Evolutionary conservation across 2,888 invertebrate genomes (phyloP).

Genomic region (Trypoxylon attenuatum): DNA sequence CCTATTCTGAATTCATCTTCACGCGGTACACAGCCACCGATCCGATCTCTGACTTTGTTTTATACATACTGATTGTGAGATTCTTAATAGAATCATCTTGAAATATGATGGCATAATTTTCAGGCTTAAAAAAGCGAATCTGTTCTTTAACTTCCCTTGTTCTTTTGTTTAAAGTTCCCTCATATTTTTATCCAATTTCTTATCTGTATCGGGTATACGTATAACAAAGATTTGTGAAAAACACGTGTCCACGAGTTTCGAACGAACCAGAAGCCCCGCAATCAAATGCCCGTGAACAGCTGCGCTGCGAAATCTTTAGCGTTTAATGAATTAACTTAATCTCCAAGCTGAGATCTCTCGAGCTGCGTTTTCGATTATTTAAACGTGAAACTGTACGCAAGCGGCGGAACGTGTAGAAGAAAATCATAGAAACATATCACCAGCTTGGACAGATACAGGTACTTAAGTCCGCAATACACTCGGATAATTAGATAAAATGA

Average conservation of each 20-base stretch:
- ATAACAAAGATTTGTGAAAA: not conserved
- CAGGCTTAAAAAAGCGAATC: too few species aligned
- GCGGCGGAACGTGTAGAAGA: slow-evolving; percentile 13
- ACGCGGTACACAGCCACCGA: slow-evolving; percentile 38
- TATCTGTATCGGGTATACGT: not conserved
- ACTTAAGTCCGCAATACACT: slow-evolving; percentile 23
- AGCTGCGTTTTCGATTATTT: slow-evolving; percentile 36
- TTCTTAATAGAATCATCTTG: too few species aligned
- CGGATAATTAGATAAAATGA: slow-evolving; percentile 44
- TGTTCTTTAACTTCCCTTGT: too few species aligned
- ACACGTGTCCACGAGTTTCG: not conserved
- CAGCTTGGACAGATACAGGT: slow-evolving; percentile 23
- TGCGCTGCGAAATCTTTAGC: slow-evolving; percentile 20
- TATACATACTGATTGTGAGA: slow-evolving; percentile 10
- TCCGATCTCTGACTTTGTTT: slow-evolving; percentile 11
- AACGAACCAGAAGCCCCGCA: not conserved
- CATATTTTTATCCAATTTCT: too few species aligned
- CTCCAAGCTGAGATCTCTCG: slow-evolving; percentile 6
- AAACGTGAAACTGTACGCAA: slow-evolving; percentile 33
- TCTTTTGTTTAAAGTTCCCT: too few species aligned
- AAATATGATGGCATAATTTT: too few species aligned
- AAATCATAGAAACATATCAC: slow-evolving; percentile 39
- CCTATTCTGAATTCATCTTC: slow-evolving; percentile 59
- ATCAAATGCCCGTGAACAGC: not conserved
- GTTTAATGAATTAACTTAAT: slow-evolving; percentile 16